Base-by-base conservation (phyloP, 2,888 invertebrate species). In the Clitarchus hookeri region DNA sequence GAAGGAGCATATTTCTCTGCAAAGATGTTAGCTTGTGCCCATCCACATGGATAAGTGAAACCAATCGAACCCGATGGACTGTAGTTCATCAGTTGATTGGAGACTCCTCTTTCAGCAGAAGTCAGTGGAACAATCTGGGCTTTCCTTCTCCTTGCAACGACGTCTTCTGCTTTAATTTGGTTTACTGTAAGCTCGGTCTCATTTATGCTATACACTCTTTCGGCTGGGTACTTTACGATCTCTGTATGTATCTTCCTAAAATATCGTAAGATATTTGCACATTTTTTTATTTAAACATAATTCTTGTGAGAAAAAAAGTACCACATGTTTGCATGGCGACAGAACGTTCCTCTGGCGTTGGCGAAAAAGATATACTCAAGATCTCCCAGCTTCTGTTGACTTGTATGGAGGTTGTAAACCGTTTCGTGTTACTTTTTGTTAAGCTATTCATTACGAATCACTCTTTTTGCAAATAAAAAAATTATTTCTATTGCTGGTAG, bases 111-210 rank as follows among this genome's bases (percentile, higher is more conserved):
- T 44, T 86, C 84, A 36, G 84, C 79, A 9, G 84, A 84, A 65
- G 84, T 86, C 19, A 78, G 23, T 27, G 84, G 77, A 44, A 0
- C 86, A 44, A 86, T 84, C 80, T 84, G 84, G 16, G 25, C 19
- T 84, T 86, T 86, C 44, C 80, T 44, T 80, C 84, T 84, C 26
- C 44, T 44, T 84, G 26, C 78, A 48, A 86, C 78, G 27, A 86
- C 84, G 19, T 84, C 48, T 36, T 77, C 77, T 16, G 65, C 48
- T 84, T 86, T 86, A 48, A 84, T 86, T 79, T 86, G 84, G n/a
- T 25, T 84, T 78, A 84, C 65, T 13, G 78, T 25, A n/a, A 84
- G 53, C 23, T 84, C 36, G 11, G 86, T 86, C 78, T 44, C 84
- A 65, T 86, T 79, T n/a, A 86, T 77, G 36, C 4, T 36, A 36